Base-by-base conservation (phyloP, 2,113 vertebrate genomes). In the Albula goreensis region DNA sequence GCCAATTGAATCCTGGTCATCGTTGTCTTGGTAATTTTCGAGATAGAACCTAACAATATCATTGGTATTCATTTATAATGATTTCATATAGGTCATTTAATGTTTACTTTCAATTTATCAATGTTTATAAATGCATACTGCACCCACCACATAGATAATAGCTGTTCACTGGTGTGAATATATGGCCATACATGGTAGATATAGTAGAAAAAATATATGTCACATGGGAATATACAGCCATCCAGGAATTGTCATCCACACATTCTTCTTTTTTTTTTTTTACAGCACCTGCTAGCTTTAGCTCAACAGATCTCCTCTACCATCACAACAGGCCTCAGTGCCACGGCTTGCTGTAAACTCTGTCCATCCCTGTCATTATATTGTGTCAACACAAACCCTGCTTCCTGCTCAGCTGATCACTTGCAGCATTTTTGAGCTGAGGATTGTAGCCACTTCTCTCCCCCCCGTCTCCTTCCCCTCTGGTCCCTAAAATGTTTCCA, bases 261-360 rank as follows among this genome's bases (percentile, higher is more conserved):
- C 52, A 41, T 41, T 66, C 22, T 66, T 19, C 17, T 66, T 15
- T 3, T 3, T 66, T 66, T 63, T 66, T 15, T 86, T 17, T 88
- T 85, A 48, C 50, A 80, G 85, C 52, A 56, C 74, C n/a, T 48
- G n/a, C 56, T 78, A 22, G 52, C 50, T 78, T 85, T 84, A 22
- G 22, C 85, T 70, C 81, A 82, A 84, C 31, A 82, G 86, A 92
- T 90, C 89, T 85, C 86, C 90, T 87, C 90, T 90, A 86, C n/a
- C 74, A 87, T 93, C 94, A 94, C 93, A 93, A 88, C 91, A 19
- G 84, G 9, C 83, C 85, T 89, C 57, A 87, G 91, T 93, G 92
- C 91, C 92, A 93, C 92, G 88, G 82, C 66, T 80, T 22, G 84
- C 89, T 94, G 94, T 90, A 94, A 95, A 94, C 48, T 57, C 86